These are phyloP conservation scores for Bubalus kerabau DNA, from an alignment of 2,113 vertebrate species.

Conservation along the genomic window DNA sequence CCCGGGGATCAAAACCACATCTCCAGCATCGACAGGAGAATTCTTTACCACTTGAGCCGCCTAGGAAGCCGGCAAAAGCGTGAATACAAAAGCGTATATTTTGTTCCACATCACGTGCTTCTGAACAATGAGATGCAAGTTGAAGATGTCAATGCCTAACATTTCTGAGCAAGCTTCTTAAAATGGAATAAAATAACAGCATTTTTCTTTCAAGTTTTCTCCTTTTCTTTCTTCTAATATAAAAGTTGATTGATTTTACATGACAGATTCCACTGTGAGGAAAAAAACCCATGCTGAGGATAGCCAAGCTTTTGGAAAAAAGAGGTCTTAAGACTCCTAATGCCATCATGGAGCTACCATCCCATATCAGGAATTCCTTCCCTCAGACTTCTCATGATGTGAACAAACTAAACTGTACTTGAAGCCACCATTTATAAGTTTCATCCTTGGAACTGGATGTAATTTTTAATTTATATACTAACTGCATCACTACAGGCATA, in stretches of 20 bases:
- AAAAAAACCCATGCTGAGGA: neutral
- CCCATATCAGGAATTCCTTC: neutral
- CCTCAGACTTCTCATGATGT: neutral
- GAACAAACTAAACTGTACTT: neutral
- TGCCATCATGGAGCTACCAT: fast-evolving
- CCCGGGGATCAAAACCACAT: neutral
- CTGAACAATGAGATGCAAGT: neutral
- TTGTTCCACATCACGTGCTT: neutral
- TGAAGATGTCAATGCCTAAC: neutral
- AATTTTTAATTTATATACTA: neutral
- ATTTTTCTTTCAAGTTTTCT: neutral
- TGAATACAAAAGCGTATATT: neutral
- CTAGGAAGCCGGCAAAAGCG: fast-evolving
- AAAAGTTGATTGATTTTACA: neutral
- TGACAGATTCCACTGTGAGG: neutral
- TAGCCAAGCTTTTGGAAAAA: neutral
- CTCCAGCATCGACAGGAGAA: neutral
- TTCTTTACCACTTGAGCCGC: neutral
- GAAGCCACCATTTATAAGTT: neutral
- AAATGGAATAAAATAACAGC: neutral
- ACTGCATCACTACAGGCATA: neutral
- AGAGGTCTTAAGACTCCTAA: neutral
- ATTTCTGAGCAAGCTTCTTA: neutral
- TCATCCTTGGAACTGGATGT: neutral
- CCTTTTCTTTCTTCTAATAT: neutral